phyloP scores from a whole-genome alignment of 92 coral and sea anemone species.

The Parazoanthus swiftii region DNA sequence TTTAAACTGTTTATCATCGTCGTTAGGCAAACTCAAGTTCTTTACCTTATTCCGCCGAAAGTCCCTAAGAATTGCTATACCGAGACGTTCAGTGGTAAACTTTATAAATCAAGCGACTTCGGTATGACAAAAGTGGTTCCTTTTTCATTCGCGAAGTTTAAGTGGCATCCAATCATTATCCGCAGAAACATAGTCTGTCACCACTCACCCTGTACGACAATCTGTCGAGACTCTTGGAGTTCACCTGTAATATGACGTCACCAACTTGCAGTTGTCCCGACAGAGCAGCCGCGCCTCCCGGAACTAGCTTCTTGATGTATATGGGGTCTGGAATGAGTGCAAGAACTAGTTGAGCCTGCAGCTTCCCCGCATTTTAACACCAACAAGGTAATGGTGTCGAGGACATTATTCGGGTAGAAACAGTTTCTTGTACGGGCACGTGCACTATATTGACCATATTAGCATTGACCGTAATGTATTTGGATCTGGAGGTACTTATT shows the following conservation, averaged over 20 bases:
- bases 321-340: conserved; percentile 70
- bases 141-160: not conserved
- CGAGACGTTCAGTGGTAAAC: not conserved
- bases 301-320: conserved; percentile 85
- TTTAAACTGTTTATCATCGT: too few species aligned
- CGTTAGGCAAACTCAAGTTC: not conserved
- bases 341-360: not conserved
- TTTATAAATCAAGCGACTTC: not conserved
- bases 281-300: conserved; percentile 94
- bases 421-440: too few species aligned
- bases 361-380: not conserved
- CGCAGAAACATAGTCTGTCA: not conserved
- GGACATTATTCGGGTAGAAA: not conserved
- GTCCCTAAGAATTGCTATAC: not conserved
- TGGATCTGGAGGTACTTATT: too few species aligned
- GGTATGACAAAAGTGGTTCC: not conserved
- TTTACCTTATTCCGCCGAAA: not conserved
- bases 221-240: conserved; percentile 85
- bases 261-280: conserved; percentile 94
- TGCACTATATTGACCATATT: too few species aligned
- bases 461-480: too few species aligned
- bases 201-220: conserved; percentile 85
- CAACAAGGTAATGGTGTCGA: too few species aligned
- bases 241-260: conserved; percentile 87
- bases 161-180: too few species aligned